A percentile compares a stretch with the other conserved stretches of the same genome.
Conservation (phyloP, 1,140 invertebrate genomes). For the Dinoponera quadriceps region DNA sequence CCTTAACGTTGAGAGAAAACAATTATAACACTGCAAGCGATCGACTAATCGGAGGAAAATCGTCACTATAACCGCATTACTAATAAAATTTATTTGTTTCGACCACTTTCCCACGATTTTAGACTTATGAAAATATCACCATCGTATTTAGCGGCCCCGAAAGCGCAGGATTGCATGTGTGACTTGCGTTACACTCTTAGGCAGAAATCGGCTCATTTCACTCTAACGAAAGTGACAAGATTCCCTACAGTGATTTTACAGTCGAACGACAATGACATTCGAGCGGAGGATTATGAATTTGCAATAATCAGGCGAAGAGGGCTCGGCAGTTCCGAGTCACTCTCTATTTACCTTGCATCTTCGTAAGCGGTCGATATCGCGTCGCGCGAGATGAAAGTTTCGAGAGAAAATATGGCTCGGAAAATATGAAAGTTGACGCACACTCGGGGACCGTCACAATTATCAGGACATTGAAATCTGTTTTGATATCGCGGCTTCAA, state of each 20-base stretch:
- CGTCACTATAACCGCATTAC: too few relatives aligned
- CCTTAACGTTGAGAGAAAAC: too few relatives aligned
- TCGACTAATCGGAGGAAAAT: too few relatives aligned
- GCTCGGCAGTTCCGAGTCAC: background rate
- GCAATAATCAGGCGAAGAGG: background rate
- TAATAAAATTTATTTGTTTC: too few relatives aligned
- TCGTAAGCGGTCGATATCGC: constrained; percentile 6
- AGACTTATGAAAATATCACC: too few relatives aligned
- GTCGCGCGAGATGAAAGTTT: constrained; percentile 22
- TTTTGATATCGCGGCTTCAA: constrained; percentile 6
- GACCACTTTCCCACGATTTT: too few relatives aligned
- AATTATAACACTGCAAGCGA: too few relatives aligned
- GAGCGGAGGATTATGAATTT: background rate
- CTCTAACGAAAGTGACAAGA: constrained; percentile 3
- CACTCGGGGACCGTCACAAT: constrained; percentile 2
- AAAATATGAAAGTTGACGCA: constrained; percentile 15
- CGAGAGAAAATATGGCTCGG: constrained; percentile 28
- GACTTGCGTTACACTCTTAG: too few relatives aligned
- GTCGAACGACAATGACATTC: background rate
- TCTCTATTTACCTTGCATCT: background rate
- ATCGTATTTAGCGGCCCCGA: too few relatives aligned
- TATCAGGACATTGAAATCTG: constrained; percentile 16
- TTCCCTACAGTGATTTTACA: background rate
- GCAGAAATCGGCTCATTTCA: too few relatives aligned
- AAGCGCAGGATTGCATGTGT: too few relatives aligned